phyloP scores from a whole-genome alignment of 2,888 invertebrate species.

The Synergus umbraculus region DNA sequence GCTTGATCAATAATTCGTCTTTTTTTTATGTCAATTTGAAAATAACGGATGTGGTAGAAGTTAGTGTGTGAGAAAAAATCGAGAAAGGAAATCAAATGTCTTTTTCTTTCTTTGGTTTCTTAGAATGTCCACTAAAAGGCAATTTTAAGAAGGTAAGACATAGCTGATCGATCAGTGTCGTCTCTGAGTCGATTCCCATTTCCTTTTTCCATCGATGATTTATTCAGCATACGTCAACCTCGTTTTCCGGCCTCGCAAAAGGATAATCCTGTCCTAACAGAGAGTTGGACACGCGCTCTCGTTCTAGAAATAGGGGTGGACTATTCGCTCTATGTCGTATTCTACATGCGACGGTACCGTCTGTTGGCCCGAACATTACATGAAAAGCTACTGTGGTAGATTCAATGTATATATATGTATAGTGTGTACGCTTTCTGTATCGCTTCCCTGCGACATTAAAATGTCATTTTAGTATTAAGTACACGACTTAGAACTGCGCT shows the following conservation, averaged over 20 bases:
- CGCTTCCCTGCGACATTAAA: constrained; percentile 41
- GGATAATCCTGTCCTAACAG: constrained; percentile 68
- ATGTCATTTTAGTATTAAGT: constrained; percentile 51
- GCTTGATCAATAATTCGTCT: neutral
- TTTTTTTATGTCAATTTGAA: neutral
- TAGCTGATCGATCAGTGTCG: constrained; percentile 41
- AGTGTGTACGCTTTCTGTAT: constrained; percentile 47
- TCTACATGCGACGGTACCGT: constrained; percentile 62
- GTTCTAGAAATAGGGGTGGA: constrained; percentile 43
- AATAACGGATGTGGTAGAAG: neutral
- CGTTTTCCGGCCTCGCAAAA: constrained; percentile 64
- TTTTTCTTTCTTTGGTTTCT: constrained; percentile 2
- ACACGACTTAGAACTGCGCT: constrained; percentile 52
- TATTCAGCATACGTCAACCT: constrained; percentile 68
- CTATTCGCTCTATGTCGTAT: constrained; percentile 63
- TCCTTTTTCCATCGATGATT: constrained; percentile 60
- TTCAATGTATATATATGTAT: constrained; percentile 22
- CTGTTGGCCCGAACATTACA: constrained; percentile 56
- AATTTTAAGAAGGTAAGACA: constrained; percentile 19
- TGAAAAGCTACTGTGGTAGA: constrained; percentile 53
- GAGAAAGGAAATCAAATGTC: neutral
- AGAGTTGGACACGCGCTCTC: constrained; percentile 53
- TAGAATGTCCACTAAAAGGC: constrained; percentile 26
- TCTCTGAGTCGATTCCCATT: constrained; percentile 37
- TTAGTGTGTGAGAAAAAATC: neutral